Evolutionary conservation across 1,140 invertebrate genomes (phyloP).

Genomic region (Drosophila obscura): DNA sequence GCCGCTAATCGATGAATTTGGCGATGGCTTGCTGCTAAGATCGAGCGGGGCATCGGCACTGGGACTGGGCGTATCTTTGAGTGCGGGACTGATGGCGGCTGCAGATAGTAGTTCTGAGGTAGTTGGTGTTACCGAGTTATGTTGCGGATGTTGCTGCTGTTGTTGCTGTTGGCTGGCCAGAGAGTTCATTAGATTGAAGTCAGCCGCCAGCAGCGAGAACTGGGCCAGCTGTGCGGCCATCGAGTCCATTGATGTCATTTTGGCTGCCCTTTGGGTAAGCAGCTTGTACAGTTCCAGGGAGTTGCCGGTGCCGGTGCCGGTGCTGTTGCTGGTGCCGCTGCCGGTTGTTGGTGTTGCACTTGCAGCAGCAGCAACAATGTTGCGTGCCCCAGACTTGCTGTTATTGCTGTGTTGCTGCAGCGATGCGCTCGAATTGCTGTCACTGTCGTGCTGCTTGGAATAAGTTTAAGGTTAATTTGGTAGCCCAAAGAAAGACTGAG

Average conservation of each 20-base stretch:
- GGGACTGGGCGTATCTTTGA: constrained; percentile 86
- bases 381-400: constrained; percentile 34
- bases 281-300: constrained; percentile 69
- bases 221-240: constrained; percentile 79
- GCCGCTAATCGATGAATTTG: constrained; percentile 81
- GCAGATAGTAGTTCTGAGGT: constrained; percentile 79
- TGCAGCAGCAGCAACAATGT: constrained; percentile 30
- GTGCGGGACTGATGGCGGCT: constrained; percentile 77
- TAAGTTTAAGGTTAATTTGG: constrained; percentile 35
- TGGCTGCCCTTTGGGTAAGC: constrained; percentile 63
- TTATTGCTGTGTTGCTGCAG: constrained; percentile 49
- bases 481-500: neutral
- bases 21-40: constrained; percentile 89
- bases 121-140: constrained; percentile 77
- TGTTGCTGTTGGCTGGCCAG: constrained; percentile 60
- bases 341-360: constrained; percentile 2
- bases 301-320: constrained; percentile 31
- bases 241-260: constrained; percentile 84
- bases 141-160: constrained; percentile 45
- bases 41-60: constrained; percentile 87
- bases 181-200: constrained; percentile 70
- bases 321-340: constrained; percentile 24
- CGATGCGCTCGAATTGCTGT: constrained; percentile 77
- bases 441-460: constrained; percentile 69
- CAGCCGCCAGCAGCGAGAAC: constrained; percentile 56